These are phyloP conservation scores for Celastrina argiolus DNA, from an alignment of 2,888 invertebrate genomes.

Conservation along the genomic window DNA sequence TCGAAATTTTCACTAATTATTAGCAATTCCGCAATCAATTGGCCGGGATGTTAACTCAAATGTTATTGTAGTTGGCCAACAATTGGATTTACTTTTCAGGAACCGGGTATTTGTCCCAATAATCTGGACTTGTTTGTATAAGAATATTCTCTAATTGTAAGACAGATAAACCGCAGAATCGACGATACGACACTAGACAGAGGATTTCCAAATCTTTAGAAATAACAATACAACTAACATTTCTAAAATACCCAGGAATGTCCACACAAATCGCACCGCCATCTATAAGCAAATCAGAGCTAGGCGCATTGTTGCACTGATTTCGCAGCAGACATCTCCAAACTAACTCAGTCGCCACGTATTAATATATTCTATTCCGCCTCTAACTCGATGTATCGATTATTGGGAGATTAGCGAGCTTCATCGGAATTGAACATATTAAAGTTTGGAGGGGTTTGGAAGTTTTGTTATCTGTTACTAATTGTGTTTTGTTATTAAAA, in stretches of 20 bases:
- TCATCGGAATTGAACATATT: slow-evolving; percentile 27
- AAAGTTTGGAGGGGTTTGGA: slow-evolving; percentile 26
- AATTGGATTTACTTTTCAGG: no score
- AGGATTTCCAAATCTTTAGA: background rate
- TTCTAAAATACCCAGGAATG: slow-evolving; percentile 26
- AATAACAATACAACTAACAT: background rate
- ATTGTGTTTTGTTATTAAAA: no score
- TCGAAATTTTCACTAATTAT: no score
- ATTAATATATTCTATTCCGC: slow-evolving; percentile 76
- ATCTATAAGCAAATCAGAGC: slow-evolving; percentile 67
- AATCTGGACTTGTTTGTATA: no score
- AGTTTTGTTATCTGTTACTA: slow-evolving; percentile 24
- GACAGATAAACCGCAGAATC: background rate
- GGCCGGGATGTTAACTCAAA: no score
- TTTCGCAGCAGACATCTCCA: slow-evolving; percentile 71
- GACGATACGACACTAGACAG: background rate
- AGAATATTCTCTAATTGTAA: no score
- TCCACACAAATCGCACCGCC: slow-evolving; percentile 48
- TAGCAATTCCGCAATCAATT: no score
- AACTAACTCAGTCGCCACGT: slow-evolving; percentile 71
- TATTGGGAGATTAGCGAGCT: slow-evolving; percentile 49
- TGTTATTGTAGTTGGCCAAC: no score
- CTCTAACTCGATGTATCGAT: slow-evolving; percentile 70
- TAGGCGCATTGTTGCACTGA: slow-evolving; percentile 67
- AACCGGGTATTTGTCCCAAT: no score